Evolutionary conservation across 2,888 invertebrate species (phyloP), one percentile per base, ranked within the genome.

Genomic region (Cactoblastis cactorum): DNA sequence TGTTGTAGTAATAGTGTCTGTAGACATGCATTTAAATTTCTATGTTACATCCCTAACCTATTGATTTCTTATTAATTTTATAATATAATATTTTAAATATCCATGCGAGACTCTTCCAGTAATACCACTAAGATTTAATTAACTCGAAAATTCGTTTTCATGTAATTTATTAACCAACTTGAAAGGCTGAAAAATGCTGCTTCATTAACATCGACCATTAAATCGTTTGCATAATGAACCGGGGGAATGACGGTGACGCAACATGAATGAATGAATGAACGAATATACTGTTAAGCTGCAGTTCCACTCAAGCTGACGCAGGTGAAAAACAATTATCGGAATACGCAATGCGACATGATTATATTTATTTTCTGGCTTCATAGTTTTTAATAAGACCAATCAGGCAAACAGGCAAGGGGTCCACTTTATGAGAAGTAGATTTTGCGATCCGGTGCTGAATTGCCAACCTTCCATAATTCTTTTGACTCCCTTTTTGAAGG

Each of bases 201-300:
- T 43, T 43, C 43, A 43, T 43, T 43, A 28, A 32, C 43, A 15
- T 43, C 28, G 43, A n/a, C 28, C 17, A 43, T 43, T 43, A 43
- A 28, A 28, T 15, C 43, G 43, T 43, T 43, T 43, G 28, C 39
- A 41, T 43, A 43, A 43, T 43, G 28, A 43, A 43, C 24, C 28
- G 15, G 14, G 5, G 15, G 17, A 37, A 43, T 43, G 24, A 24
- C 24, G 39, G 22, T 41, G 43, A 43, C 15, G 43, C 6, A 28
- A 32, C 15, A 28, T 32, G 43, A 43, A 43, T 32, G 17, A 43
- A 43, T 43, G 14, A 8, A 14, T 32, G 43, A 43, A 43, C 17
- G 28, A 43, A 43, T 43, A 43, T 14, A 22, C 39, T 11, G n/a
- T 35, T 6, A 12, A 3, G 6, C 5, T 6, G 8, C 8, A 4